Evolutionary conservation across 2,113 vertebrate species (phyloP).

Genomic region (Platichthys flesus): DNA sequence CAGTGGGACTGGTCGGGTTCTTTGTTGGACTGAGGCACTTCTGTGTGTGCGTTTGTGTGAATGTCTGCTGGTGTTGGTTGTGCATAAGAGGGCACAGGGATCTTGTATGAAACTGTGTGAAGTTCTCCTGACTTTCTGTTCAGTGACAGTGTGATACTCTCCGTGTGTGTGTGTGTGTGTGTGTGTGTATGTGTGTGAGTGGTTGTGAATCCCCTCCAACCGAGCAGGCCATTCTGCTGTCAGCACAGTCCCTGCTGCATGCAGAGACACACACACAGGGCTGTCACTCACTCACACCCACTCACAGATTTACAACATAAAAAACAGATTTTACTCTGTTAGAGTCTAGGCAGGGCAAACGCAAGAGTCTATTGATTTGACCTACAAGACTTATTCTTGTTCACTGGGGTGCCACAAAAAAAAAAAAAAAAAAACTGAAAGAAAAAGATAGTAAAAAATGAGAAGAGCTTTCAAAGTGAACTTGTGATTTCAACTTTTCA

Average conservation of each 20-base stretch:
- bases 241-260: conserved; percentile 49
- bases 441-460: neutral
- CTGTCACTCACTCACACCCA: conserved; percentile 59
- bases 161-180: conserved; percentile 3
- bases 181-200: conserved; percentile 3
- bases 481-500: neutral
- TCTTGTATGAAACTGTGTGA: conserved; percentile 14
- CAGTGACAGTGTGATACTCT: conserved; percentile 5
- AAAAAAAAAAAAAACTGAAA: neutral
- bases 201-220: conserved; percentile 62
- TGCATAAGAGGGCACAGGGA: neutral
- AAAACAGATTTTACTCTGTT: neutral
- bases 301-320: conserved; percentile 26
- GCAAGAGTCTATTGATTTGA: neutral
- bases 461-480: neutral
- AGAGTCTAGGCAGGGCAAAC: conserved; percentile 6
- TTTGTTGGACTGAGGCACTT: conserved; percentile 34
- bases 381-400: neutral
- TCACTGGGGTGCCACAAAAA: neutral
- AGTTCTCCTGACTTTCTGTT: conserved; percentile 43
- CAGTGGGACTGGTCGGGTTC: conserved; percentile 47
- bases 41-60: conserved; percentile 19
- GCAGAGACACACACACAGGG: conserved; percentile 58
- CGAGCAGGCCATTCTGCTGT: conserved; percentile 69
- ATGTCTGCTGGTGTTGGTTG: conserved; percentile 1